Conservation (phyloP, 2,797 vertebrate genomes). For the Eulemur mongoz region DNA sequence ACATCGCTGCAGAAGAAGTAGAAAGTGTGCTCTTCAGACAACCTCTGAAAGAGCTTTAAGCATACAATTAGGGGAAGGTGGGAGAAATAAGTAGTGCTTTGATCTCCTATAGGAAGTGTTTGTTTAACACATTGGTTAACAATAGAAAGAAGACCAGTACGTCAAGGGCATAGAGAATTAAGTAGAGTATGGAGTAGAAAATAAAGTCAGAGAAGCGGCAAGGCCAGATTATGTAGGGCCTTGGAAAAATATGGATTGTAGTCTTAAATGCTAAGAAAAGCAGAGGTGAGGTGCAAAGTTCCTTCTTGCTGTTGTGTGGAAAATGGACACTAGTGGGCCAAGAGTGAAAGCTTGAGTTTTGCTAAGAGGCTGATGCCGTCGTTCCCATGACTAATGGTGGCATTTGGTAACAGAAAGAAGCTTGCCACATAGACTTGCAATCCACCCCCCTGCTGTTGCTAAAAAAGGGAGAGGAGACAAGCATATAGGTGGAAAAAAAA, state of each 20-base stretch:
- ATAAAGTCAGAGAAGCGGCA: background rate
- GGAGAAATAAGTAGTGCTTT: background rate
- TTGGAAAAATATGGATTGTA: background rate
- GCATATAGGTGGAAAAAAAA: background rate
- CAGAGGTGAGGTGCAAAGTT: background rate
- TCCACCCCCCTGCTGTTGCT: background rate
- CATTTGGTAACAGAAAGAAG: background rate
- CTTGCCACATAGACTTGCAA: background rate
- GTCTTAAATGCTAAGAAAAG: background rate
- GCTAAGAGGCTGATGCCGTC: background rate
- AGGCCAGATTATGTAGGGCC: background rate
- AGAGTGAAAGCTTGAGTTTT: background rate
- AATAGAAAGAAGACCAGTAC: background rate
- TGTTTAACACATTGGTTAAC: background rate
- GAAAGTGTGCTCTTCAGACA: background rate
- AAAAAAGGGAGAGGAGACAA: background rate
- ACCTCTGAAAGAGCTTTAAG: background rate
- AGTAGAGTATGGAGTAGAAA: background rate
- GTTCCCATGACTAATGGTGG: background rate
- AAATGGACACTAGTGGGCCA: background rate
- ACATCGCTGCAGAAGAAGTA: background rate
- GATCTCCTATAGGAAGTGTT: background rate
- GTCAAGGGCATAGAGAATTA: background rate
- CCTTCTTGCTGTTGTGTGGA: background rate
- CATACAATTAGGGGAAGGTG: background rate